A percentile compares a stretch with the other conserved stretches of the same genome.
These are phyloP conservation scores for Yponomeuta plumbellus DNA, from an alignment of 2,888 invertebrate species.

Conservation along the genomic window DNA sequence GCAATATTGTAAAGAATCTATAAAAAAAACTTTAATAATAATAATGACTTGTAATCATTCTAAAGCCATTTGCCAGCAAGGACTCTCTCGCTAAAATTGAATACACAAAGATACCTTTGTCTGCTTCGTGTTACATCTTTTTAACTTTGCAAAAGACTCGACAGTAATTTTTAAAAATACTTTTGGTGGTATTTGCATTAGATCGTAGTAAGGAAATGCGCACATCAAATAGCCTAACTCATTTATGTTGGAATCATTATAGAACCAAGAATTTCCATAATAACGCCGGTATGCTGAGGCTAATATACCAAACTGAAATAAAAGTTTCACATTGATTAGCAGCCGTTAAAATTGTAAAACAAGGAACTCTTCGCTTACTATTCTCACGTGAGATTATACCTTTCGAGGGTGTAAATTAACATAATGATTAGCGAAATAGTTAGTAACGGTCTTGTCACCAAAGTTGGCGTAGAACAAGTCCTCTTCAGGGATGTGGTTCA, in stretches of 20 bases:
- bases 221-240: constrained; percentile 59
- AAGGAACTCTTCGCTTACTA: neutral
- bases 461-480: constrained; percentile 65
- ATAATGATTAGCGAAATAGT: constrained; percentile 46
- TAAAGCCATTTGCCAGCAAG: too few relatives aligned
- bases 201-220: constrained; percentile 54
- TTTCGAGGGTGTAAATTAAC: constrained; percentile 50
- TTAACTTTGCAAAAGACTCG: constrained; percentile 46
- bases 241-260: constrained; percentile 48
- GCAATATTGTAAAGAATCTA: constrained; percentile 60
- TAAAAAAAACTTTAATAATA: constrained; percentile 29
- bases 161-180: constrained; percentile 47
- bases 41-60: neutral
- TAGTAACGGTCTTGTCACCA: constrained; percentile 56
- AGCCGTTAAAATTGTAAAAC: neutral
- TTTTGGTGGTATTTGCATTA: constrained; percentile 46
- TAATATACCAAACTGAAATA: constrained; percentile 50
- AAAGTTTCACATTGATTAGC: constrained; percentile 18
- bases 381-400: constrained; percentile 34
- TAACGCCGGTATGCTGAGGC: constrained; percentile 59
- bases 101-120: constrained; percentile 31
- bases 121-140: constrained; percentile 48
- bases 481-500: constrained; percentile 62
- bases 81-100: too few relatives aligned
- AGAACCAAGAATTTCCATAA: constrained; percentile 52